Evolutionary conservation across 2,888 invertebrate genomes (phyloP), one percentile per base, ranked within the genome.

Genomic region (Crossocerus cetratus): DNA sequence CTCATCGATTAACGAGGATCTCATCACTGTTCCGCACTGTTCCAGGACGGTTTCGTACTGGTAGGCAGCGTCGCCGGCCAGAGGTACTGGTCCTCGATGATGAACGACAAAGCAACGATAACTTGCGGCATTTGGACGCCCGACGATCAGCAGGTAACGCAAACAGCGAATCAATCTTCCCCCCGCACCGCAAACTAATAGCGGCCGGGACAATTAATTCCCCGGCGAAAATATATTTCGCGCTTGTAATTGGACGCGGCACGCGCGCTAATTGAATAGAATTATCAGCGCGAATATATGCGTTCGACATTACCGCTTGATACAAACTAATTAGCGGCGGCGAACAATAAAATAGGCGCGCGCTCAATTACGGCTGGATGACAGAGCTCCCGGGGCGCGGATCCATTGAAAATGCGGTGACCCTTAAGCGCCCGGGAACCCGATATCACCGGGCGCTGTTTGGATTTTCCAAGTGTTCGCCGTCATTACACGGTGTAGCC

Each of bases 111-210:
- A 88, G 96, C 97, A 18, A 95, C 96, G 67, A 98, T 99, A 85
- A 97, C 97, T 0, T 98, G 98, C 90, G 99, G 99, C 54, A 96
- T 98, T 86, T 99, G 99, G 99, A 97, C 98, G 13, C 99, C 99
- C 0, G 98, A 98, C 88, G 99, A 99, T 90, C 96, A 97, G 88
- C 97, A 98, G 92, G 93, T 93, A 85, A 83, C 57, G 71, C 3
- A 44, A 43, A 1, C 1, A 8, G 20, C 14, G 23, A 13, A 32
- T 54, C 13, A 42, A 42, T 8, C 63, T 21, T n/a, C 11, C 14
- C 44, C 32, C 8, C 32, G 32, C 4, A 0, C 32, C 32, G 32
- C 2, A 32, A 32, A 32, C 32, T 32, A 32, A 32, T 32, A 1
- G n/a, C n/a, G 4, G 32, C 32, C 32, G 8, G 2, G n/a, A n/a